phyloP scores from a whole-genome alignment of 2,888 invertebrate genomes.

The Watsonalla cultraria region DNA sequence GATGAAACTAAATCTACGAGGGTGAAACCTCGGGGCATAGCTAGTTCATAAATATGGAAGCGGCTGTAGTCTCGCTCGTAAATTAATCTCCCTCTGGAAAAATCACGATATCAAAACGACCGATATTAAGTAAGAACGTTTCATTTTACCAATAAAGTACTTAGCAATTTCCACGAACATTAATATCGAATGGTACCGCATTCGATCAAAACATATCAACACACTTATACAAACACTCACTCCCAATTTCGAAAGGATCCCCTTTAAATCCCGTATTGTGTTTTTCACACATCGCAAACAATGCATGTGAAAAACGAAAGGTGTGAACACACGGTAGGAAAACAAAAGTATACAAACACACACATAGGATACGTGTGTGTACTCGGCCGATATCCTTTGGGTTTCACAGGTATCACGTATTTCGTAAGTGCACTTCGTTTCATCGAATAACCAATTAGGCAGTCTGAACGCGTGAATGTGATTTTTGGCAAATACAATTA shows the following conservation, averaged over 20 bases:
- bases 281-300: constrained; percentile 10
- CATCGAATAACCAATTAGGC: constrained; percentile 20
- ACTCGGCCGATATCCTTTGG: constrained; percentile 28
- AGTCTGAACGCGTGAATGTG: constrained; percentile 6
- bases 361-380: constrained; percentile 21
- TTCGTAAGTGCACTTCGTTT: constrained; percentile 23
- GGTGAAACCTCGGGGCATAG: no score
- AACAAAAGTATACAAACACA: constrained; percentile 18
- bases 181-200: no score
- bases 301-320: constrained; percentile 18
- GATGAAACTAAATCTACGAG: no score
- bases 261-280: constrained; percentile 9
- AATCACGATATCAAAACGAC: no score
- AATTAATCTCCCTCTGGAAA: no score
- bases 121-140: no score
- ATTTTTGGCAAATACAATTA: no score
- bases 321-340: constrained; percentile 17
- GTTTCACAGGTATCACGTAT: constrained; percentile 42
- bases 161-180: no score
- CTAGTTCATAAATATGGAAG: no score
- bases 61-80: no score
- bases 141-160: no score
- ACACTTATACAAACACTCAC: neutral
- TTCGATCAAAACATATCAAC: neutral
- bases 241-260: constrained; percentile 1